A percentile compares a stretch with the other conserved stretches of the same genome.
These are phyloP conservation scores for Australoheros scitulus DNA, from an alignment of 2,113 vertebrate species.

Conservation along the genomic window DNA sequence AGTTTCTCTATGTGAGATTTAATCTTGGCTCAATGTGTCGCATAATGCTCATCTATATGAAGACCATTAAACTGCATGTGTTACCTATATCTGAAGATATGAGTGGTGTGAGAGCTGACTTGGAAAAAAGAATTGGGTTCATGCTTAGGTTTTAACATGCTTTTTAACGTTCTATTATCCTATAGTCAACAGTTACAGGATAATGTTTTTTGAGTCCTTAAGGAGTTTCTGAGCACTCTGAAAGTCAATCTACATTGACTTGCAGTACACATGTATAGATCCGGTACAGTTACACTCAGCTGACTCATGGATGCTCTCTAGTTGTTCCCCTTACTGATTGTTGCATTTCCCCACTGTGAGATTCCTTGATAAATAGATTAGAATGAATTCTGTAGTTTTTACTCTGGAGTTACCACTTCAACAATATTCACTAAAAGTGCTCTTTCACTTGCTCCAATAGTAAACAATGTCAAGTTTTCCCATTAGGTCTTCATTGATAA, in stretches of 20 bases:
- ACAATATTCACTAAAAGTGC: conserved; percentile 31
- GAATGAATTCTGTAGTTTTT: conserved; percentile 38
- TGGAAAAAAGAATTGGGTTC: background rate
- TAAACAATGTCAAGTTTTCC: conserved; percentile 45
- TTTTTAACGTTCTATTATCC: background rate
- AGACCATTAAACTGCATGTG: background rate
- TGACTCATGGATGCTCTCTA: conserved; percentile 53
- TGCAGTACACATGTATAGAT: conserved; percentile 36
- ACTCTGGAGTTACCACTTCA: conserved; percentile 40
- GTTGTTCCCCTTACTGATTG: conserved; percentile 57
- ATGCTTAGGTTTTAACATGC: background rate
- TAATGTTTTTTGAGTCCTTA: background rate
- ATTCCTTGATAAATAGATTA: conserved; percentile 62
- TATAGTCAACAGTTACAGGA: background rate
- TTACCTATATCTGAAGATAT: background rate
- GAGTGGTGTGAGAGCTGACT: background rate
- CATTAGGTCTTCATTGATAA: conserved; percentile 36
- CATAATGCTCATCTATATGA: background rate
- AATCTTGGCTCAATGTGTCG: background rate
- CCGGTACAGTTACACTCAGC: conserved; percentile 49
- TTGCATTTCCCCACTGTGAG: conserved; percentile 35
- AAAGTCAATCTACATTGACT: conserved; percentile 43
- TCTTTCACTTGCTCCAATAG: conserved; percentile 1
- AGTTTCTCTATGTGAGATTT: background rate
- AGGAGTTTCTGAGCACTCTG: conserved; percentile 12